phyloP scores from a whole-genome alignment of 1,140 invertebrate species.

The Eufriesea mexicana region DNA sequence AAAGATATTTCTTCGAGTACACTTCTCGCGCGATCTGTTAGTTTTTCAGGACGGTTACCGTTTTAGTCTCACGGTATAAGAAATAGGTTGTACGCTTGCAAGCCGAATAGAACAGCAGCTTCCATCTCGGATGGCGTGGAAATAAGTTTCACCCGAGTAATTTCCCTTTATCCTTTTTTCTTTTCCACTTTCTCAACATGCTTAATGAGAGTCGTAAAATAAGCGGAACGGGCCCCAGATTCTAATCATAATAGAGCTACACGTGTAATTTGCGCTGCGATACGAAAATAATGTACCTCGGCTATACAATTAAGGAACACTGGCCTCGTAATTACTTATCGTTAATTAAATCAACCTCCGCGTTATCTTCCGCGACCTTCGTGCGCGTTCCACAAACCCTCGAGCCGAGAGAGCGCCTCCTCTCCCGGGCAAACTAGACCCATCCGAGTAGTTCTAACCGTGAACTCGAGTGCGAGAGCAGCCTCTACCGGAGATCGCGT shows the following conservation, averaged over 20 bases:
- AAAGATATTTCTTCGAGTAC: no score
- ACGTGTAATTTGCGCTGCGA: slow-evolving; percentile 44
- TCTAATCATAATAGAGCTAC: slow-evolving; percentile 38
- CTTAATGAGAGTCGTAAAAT: slow-evolving; percentile 7
- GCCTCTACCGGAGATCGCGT: not conserved
- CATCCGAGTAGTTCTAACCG: not conserved
- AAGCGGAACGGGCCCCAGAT: slow-evolving; percentile 28
- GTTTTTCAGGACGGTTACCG: no score
- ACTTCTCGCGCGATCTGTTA: no score
- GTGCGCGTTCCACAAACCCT: slow-evolving; percentile 28
- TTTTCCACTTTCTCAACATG: no score
- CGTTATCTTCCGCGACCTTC: slow-evolving; percentile 43
- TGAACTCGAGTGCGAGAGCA: not conserved
- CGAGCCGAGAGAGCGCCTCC: not conserved
- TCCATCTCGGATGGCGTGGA: no score
- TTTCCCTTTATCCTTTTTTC: not conserved
- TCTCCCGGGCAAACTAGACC: not conserved
- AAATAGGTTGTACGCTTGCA: no score
- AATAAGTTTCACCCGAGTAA: not conserved
- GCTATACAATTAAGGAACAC: slow-evolving; percentile 52
- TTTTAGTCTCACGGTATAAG: no score
- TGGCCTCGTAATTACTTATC: slow-evolving; percentile 64
- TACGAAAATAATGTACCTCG: slow-evolving; percentile 32
- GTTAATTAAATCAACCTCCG: slow-evolving; percentile 63
- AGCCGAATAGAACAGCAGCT: not conserved